These are phyloP conservation scores for Zaprionus gabonicus DNA, from an alignment of 1,140 invertebrate species.

Conservation along the genomic window DNA sequence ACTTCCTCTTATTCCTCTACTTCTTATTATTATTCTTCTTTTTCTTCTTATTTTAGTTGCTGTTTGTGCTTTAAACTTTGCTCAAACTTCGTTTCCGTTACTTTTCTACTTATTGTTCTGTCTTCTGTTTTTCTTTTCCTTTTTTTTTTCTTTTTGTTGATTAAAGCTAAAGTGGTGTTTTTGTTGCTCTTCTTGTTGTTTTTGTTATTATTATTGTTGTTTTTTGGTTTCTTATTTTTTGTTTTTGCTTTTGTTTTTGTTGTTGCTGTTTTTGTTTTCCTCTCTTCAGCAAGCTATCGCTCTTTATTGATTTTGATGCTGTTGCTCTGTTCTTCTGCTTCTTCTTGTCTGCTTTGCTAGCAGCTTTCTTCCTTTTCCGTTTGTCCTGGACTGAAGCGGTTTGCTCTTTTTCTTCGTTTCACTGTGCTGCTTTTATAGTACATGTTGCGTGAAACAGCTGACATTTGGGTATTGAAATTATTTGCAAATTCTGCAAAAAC, in stretches of 20 bases:
- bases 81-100: constrained; percentile 13
- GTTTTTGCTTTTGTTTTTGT: neutral
- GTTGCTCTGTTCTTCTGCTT: constrained; percentile 6
- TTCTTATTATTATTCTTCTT: neutral
- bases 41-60: constrained; percentile 14
- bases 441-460: constrained; percentile 78
- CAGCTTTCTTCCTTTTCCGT: constrained; percentile 40
- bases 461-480: constrained; percentile 61
- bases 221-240: neutral
- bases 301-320: constrained; percentile 33
- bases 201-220: constrained; percentile 9
- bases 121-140: neutral
- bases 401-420: constrained; percentile 77
- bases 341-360: constrained; percentile 53
- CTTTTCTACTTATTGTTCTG: constrained; percentile 8
- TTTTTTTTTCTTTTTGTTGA: neutral
- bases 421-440: constrained; percentile 75
- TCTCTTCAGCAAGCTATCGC: constrained; percentile 1
- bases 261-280: constrained; percentile 18
- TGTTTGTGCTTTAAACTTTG: neutral
- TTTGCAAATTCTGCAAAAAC: constrained; percentile 42
- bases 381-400: constrained; percentile 63
- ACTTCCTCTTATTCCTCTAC: neutral
- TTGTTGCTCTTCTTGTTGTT: constrained; percentile 3
- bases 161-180: neutral